phyloP scores from a whole-genome alignment of 35 echinoderm and acorn worm species.

The Heliocidaris erythrogramma region DNA sequence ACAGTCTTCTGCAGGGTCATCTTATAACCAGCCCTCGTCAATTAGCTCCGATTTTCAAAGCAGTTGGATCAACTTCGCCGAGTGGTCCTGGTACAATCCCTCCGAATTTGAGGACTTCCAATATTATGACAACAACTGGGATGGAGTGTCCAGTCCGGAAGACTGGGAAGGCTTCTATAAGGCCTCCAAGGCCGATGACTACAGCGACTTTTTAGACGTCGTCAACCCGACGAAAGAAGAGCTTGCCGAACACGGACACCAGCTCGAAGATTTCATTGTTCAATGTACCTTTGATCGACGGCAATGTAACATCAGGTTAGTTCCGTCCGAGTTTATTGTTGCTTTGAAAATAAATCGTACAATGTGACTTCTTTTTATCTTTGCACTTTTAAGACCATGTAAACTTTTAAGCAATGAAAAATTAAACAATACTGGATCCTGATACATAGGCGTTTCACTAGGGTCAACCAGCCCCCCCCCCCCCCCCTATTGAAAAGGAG shows the following conservation, averaged over 20 bases:
- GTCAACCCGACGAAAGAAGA: slow-evolving; percentile 62
- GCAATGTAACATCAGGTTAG: slow-evolving; percentile 60
- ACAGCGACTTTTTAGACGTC: slow-evolving; percentile 66
- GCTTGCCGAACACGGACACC: slow-evolving; percentile 49
- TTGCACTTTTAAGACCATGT: too few relatives aligned
- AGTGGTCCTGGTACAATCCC: not conserved
- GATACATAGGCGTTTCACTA: too few relatives aligned
- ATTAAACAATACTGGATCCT: too few relatives aligned
- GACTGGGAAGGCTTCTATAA: slow-evolving; percentile 69
- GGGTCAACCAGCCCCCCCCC: too few relatives aligned
- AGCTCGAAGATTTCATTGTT: slow-evolving; percentile 61
- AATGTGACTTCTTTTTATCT: too few relatives aligned
- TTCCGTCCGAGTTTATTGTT: too few relatives aligned
- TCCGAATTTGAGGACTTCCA: not conserved
- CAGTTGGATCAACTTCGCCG: not conserved
- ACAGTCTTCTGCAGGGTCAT: not conserved
- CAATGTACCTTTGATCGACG: slow-evolving; percentile 67
- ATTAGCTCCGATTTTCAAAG: not conserved
- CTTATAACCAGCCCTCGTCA: not conserved
- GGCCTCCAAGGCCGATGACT: slow-evolving; percentile 64
- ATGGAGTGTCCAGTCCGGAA: slow-evolving; percentile 44
- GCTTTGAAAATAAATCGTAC: too few relatives aligned
- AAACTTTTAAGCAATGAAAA: too few relatives aligned
- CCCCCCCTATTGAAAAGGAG: too few relatives aligned
- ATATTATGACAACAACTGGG: slow-evolving; percentile 58